These are phyloP conservation scores for Cephus pulcher DNA, from an alignment of 2,888 invertebrate genomes.

Conservation along the genomic window DNA sequence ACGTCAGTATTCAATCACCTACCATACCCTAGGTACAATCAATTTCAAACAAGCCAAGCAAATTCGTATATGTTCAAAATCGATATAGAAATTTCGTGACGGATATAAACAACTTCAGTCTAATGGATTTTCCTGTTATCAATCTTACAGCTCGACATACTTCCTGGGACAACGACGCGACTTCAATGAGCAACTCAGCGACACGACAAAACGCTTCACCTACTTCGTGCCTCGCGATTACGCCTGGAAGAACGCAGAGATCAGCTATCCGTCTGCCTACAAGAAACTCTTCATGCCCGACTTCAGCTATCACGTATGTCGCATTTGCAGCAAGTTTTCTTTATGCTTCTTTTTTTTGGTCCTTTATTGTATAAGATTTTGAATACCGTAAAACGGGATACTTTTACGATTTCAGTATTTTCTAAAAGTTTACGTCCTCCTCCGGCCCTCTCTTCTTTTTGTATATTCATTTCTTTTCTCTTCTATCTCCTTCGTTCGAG, in stretches of 20 bases:
- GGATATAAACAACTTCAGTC: neutral
- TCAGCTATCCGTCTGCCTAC: slow-evolving; percentile 82
- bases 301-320: slow-evolving; percentile 80
- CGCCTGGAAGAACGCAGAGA: slow-evolving; percentile 86
- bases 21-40: slow-evolving; percentile 9
- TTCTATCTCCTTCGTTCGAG: neutral
- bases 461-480: slow-evolving; percentile 1
- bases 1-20: slow-evolving; percentile 46
- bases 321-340: slow-evolving; percentile 15
- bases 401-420: neutral
- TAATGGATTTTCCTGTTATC: slow-evolving; percentile 19
- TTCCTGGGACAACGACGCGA: slow-evolving; percentile 79
- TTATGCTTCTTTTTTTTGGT: slow-evolving; percentile 28
- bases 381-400: neutral
- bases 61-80: neutral
- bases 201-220: slow-evolving; percentile 83
- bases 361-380: neutral
- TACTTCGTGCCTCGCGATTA: slow-evolving; percentile 92
- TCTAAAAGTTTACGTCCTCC: neutral
- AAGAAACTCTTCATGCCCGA: slow-evolving; percentile 87
- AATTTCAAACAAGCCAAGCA: neutral
- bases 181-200: slow-evolving; percentile 84
- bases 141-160: slow-evolving; percentile 78
- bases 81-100: neutral
- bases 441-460: neutral